phyloP scores from a whole-genome alignment of 2,888 invertebrate genomes.

The Acanthosepion pharaonis region DNA sequence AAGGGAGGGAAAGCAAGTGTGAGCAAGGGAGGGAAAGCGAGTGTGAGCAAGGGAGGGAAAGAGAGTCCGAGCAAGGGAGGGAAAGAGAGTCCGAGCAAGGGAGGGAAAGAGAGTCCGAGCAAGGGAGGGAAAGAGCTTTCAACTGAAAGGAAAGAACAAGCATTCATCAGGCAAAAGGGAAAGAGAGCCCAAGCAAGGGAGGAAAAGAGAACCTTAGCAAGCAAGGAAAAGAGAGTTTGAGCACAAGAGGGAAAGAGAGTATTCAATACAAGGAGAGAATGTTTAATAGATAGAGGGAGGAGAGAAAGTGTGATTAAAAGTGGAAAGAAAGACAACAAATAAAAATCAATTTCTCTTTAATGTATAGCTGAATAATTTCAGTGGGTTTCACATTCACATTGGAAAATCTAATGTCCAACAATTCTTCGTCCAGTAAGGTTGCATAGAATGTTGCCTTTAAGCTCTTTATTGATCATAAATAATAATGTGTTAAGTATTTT shows the following conservation, averaged over 20 bases:
- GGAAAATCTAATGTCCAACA: not conserved
- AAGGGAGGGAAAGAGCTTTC: not conserved
- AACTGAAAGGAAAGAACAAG: not conserved
- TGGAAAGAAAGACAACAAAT: not conserved
- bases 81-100: no score
- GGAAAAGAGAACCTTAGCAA: not conserved
- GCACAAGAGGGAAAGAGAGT: not conserved
- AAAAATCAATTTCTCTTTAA: not conserved
- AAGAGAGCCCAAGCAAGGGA: not conserved
- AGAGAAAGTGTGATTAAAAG: not conserved
- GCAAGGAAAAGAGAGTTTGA: no score
- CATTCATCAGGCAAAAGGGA: not conserved
- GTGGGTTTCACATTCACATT: not conserved
- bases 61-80: no score
- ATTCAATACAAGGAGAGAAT: not conserved
- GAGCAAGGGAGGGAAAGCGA: not conserved
- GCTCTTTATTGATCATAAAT: not conserved
- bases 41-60: not conserved
- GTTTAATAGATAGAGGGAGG: not conserved
- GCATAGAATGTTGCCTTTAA: not conserved
- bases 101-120: no score
- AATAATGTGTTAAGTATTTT: not conserved
- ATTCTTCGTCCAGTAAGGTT: not conserved
- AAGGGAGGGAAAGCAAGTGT: not conserved
- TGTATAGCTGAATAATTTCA: not conserved